Evolutionary conservation across 2,888 invertebrate species (phyloP).

Genomic region (Drosophila peninsularis): DNA sequence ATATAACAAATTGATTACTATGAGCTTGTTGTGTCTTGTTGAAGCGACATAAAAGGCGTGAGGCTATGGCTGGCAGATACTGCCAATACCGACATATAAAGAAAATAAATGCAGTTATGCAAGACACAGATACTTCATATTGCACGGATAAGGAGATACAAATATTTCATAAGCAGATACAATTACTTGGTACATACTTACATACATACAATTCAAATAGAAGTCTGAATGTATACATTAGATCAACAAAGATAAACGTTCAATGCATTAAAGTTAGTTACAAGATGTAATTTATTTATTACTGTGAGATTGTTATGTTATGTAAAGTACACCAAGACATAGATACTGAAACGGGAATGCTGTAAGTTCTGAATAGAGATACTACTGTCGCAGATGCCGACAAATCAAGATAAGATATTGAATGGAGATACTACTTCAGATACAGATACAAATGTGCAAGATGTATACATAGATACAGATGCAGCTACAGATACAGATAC

Average conservation of each 20-base stretch:
- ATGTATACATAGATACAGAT: not conserved
- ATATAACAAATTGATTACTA: conserved; percentile 45
- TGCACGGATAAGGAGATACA: not conserved
- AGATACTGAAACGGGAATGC: not conserved
- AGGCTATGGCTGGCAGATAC: conserved; percentile 3
- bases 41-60: conserved; percentile 44
- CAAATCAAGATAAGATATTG: not conserved
- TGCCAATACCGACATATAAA: not conserved
- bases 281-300: not conserved
- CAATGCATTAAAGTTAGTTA: not conserved
- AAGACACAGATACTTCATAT: not conserved
- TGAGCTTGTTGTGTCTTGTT: conserved; percentile 9
- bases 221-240: not conserved
- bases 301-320: not conserved
- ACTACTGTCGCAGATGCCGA: not conserved
- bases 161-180: not conserved
- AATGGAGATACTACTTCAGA: not conserved
- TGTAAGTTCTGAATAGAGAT: not conserved
- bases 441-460: not conserved
- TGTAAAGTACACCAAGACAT: not conserved
- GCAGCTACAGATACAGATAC: not conserved
- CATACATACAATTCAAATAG: not conserved
- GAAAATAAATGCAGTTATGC: not conserved
- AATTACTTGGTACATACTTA: too few species aligned
- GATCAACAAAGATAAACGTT: not conserved